Evolutionary conservation across 2,797 vertebrate genomes (phyloP).

Genomic region (Acipenser transmontanus): DNA sequence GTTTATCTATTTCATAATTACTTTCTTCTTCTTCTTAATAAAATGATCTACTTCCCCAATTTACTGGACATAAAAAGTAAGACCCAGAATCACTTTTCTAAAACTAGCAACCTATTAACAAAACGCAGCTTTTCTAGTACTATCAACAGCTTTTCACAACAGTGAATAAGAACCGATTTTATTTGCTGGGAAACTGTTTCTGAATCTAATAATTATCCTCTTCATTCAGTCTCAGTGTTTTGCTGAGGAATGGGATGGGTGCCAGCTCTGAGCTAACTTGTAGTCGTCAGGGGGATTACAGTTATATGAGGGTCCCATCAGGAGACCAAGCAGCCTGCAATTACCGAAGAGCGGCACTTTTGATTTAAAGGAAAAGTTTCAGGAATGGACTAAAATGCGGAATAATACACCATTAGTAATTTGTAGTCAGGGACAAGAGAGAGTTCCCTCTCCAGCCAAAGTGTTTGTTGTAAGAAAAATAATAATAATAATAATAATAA

Average conservation of each 20-base stretch:
- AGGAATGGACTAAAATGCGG: constrained; percentile 99
- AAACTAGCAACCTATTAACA: constrained; percentile 56
- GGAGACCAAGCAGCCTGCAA: constrained; percentile 96
- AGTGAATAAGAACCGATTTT: constrained; percentile 83
- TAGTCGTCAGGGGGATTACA: constrained; percentile 95
- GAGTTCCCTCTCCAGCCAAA: constrained; percentile 80
- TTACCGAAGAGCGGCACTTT: constrained; percentile 96
- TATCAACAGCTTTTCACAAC: constrained; percentile 81
- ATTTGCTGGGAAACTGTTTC: constrained; percentile 95
- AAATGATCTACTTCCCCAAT: too few relatives aligned
- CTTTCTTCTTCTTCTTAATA: too few relatives aligned
- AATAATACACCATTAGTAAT: constrained; percentile 99
- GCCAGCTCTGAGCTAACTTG: constrained; percentile 74
- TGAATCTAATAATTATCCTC: constrained; percentile 98
- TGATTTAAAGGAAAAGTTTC: constrained; percentile 96
- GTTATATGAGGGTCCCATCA: constrained; percentile 96
- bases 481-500: constrained; percentile 46
- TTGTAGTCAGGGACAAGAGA: constrained; percentile 82
- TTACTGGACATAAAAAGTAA: too few relatives aligned
- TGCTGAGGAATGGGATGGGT: constrained; percentile 82
- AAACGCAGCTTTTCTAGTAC: constrained; percentile 75
- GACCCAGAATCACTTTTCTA: constrained; percentile 9
- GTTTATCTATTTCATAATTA: too few relatives aligned
- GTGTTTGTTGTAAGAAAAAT: constrained; percentile 88
- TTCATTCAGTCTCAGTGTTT: constrained; percentile 93